These are phyloP conservation scores for Diarsia rubi DNA, from an alignment of 2,888 invertebrate species.

Conservation along the genomic window DNA sequence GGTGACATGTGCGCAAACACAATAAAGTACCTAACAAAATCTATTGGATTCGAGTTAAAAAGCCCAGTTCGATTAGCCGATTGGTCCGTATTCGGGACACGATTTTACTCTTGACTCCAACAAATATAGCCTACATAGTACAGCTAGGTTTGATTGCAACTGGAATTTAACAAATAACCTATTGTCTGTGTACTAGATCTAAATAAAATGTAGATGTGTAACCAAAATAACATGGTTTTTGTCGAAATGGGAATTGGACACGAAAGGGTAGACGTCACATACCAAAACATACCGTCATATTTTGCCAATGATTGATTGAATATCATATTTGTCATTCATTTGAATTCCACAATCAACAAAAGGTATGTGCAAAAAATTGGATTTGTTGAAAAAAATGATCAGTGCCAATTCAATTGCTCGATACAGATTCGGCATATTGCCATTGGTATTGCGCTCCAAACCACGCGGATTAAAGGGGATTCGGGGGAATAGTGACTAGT, in stretches of 20 bases:
- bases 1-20: constrained; percentile 41
- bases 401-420: constrained; percentile 62
- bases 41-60: constrained; percentile 55
- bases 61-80: constrained; percentile 53
- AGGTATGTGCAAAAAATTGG: constrained; percentile 32
- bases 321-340: constrained; percentile 30
- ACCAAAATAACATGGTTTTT: constrained; percentile 1
- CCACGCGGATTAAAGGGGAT: constrained; percentile 66
- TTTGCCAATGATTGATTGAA: constrained; percentile 41
- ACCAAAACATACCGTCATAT: constrained; percentile 4
- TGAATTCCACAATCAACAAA: constrained; percentile 44
- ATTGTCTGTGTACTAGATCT: constrained; percentile 19
- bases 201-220: constrained; percentile 15
- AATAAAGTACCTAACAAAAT: constrained; percentile 55
- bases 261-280: neutral
- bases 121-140: constrained; percentile 25
- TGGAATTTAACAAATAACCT: constrained; percentile 42
- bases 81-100: constrained; percentile 62
- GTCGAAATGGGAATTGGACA: constrained; percentile 12
- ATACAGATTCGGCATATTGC: constrained; percentile 65
- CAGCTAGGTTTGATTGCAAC: constrained; percentile 56
- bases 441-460: constrained; percentile 62
- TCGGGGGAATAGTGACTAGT: constrained; percentile 60
- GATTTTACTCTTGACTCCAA: constrained; percentile 57
- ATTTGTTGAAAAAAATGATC: constrained; percentile 53